Conservation (phyloP, 2,113 vertebrate species). For the Shinisaurus crocodilurus region DNA sequence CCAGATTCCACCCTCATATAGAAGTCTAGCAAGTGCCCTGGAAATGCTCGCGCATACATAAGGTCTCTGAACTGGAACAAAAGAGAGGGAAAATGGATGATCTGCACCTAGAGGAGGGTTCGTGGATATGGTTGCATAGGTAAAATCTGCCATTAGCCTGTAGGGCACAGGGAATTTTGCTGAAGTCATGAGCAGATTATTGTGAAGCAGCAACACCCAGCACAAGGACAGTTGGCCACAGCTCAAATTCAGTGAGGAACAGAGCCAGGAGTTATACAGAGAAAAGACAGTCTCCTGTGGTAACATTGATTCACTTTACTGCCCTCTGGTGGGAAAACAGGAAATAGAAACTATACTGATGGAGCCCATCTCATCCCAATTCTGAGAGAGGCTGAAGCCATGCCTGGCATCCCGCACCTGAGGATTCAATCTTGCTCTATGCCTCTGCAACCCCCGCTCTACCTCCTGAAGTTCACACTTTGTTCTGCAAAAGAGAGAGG, state of each 20-base stretch:
- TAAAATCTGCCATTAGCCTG: not conserved
- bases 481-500: not conserved
- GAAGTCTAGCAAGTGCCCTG: not conserved
- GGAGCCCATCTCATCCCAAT: not conserved
- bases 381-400: not conserved
- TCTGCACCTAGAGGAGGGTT: not conserved
- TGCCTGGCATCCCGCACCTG: not conserved
- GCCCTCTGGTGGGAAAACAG: conserved; percentile 17
- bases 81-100: not conserved
- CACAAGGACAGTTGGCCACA: not conserved
- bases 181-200: not conserved
- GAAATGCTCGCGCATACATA: not conserved
- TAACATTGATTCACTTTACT: not conserved
- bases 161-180: not conserved
- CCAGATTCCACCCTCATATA: not conserved
- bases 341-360: not conserved
- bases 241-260: not conserved
- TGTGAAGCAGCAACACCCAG: not conserved
- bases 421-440: not conserved
- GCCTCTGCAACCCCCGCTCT: not conserved
- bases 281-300: too few relatives aligned
- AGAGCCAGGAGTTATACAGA: not conserved
- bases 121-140: not conserved
- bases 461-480: not conserved
- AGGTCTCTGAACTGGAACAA: not conserved